Percentiles rank a stretch among this genome's conserved stretches.
These are phyloP conservation scores for Champsocephalus esox DNA, from an alignment of 2,797 vertebrate species.

Conservation along the genomic window DNA sequence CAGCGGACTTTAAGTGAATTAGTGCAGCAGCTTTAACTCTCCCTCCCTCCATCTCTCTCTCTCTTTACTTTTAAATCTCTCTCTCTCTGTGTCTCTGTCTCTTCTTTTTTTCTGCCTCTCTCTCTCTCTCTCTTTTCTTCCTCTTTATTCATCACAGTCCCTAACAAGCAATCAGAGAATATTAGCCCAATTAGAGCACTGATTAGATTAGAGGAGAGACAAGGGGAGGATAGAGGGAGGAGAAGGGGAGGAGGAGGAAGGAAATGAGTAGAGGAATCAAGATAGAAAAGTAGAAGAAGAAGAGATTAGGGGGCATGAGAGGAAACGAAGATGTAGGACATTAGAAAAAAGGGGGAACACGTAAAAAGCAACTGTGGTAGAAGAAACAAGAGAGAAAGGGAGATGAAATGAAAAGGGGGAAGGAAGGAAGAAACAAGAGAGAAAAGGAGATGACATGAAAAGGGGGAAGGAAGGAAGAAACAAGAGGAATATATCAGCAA, in stretches of 20 bases:
- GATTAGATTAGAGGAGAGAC: slow-evolving; percentile 39
- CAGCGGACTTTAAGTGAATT: slow-evolving; percentile 93
- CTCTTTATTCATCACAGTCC: slow-evolving; percentile 51
- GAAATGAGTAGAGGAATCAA: too few species aligned
- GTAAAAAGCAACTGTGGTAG: background rate
- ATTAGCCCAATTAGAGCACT: slow-evolving; percentile 67
- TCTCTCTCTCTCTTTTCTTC: slow-evolving; percentile 1
- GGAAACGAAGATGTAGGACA: background rate
- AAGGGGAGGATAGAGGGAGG: too few species aligned
- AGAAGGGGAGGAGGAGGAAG: too few species aligned
- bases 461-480: background rate
- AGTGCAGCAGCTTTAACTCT: slow-evolving; percentile 91
- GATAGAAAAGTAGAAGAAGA: too few species aligned
- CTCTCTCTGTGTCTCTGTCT: slow-evolving; percentile 8
- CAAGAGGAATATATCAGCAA: too few species aligned
- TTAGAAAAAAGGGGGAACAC: background rate
- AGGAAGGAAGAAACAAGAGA: background rate
- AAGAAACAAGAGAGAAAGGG: too few species aligned
- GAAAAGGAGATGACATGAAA: background rate
- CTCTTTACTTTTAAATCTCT: background rate
- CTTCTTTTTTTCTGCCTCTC: background rate
- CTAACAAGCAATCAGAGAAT: slow-evolving; percentile 65
- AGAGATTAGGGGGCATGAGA: background rate
- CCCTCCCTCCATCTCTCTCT: slow-evolving; percentile 30
- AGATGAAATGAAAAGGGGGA: background rate